Percentiles rank a stretch among this genome's conserved stretches.
These are phyloP conservation scores for Drosophila orosa DNA, from an alignment of 1,140 invertebrate genomes.

Conservation along the genomic window DNA sequence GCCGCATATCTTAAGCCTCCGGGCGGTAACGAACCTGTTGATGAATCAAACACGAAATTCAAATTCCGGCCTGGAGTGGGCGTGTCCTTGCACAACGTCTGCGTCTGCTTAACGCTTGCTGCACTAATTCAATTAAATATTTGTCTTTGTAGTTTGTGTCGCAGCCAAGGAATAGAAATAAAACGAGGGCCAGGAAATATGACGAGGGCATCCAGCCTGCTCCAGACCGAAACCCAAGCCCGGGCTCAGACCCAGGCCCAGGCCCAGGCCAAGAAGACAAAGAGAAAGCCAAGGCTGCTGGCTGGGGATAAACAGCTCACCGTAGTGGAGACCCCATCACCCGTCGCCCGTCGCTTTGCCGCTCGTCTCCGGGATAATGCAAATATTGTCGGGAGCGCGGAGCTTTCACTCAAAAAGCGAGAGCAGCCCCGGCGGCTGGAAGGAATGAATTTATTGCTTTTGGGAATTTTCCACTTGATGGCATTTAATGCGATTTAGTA, in stretches of 20 bases:
- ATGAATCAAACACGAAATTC: slow-evolving; percentile 74
- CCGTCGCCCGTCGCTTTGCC: not conserved
- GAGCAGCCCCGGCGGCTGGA: slow-evolving; percentile 44
- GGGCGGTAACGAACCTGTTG: slow-evolving; percentile 78
- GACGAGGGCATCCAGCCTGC: slow-evolving; percentile 21
- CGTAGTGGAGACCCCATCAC: slow-evolving; percentile 18
- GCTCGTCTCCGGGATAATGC: slow-evolving; percentile 57
- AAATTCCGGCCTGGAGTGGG: slow-evolving; percentile 53
- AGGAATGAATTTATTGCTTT: slow-evolving; percentile 82
- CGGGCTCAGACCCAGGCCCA: slow-evolving; percentile 15
- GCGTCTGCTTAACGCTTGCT: slow-evolving; percentile 77
- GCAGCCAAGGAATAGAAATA: slow-evolving; percentile 8
- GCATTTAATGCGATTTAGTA: slow-evolving; percentile 83
- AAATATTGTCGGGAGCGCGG: slow-evolving; percentile 72
- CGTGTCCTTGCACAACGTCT: slow-evolving; percentile 61
- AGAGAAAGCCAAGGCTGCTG: slow-evolving; percentile 44
- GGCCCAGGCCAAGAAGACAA: slow-evolving; percentile 50
- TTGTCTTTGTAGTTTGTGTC: slow-evolving; percentile 79
- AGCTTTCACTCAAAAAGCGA: slow-evolving; percentile 64
- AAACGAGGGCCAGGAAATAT: slow-evolving; percentile 19
- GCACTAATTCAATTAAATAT: slow-evolving; percentile 83
- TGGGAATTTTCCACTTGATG: slow-evolving; percentile 82
- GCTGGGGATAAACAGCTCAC: slow-evolving; percentile 67
- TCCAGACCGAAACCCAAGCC: slow-evolving; percentile 36
- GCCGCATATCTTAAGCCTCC: slow-evolving; percentile 39